These are phyloP conservation scores for Conchocele bisecta DNA, from an alignment of 2,888 invertebrate genomes.

Conservation along the genomic window DNA sequence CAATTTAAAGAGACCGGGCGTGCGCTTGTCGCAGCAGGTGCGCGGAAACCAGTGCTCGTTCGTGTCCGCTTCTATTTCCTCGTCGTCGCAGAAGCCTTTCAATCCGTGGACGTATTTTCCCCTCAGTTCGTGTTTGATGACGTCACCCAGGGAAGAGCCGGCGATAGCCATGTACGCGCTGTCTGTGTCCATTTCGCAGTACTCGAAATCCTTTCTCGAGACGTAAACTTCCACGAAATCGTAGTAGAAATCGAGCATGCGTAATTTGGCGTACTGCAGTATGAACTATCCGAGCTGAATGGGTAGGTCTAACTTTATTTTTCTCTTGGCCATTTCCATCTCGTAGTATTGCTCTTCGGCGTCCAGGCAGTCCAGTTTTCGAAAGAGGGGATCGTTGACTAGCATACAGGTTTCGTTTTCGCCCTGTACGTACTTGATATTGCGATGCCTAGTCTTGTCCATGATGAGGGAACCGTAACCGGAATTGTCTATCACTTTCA, in stretches of 20 bases:
- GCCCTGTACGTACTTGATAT: constrained; percentile 16
- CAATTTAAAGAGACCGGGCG: no score
- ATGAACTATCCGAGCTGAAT: constrained; percentile 1
- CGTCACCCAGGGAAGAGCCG: constrained; percentile 15
- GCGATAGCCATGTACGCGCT: constrained; percentile 55
- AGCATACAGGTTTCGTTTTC: not conserved
- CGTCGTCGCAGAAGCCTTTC: constrained; percentile 28
- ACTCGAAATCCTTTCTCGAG: constrained; percentile 42
- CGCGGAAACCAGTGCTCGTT: constrained; percentile 44
- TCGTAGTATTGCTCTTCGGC: constrained; percentile 26
- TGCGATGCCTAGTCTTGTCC: constrained; percentile 44
- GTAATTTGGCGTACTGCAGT: not conserved
- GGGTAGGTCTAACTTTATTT: not conserved
- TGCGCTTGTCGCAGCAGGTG: constrained; percentile 45
- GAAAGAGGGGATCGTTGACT: constrained; percentile 29
- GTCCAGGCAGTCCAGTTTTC: not conserved
- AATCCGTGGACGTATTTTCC: constrained; percentile 15
- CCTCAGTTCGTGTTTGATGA: constrained; percentile 29
- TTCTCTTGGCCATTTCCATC: constrained; percentile 28
- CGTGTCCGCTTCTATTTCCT: constrained; percentile 26
- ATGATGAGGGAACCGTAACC: constrained; percentile 56
- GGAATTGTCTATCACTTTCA: constrained; percentile 38
- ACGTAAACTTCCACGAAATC: not conserved
- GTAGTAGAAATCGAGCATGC: not conserved
- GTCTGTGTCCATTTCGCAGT: constrained; percentile 62